These are phyloP conservation scores for Dysdera silvatica DNA, from an alignment of 1,140 invertebrate species.

Conservation along the genomic window DNA sequence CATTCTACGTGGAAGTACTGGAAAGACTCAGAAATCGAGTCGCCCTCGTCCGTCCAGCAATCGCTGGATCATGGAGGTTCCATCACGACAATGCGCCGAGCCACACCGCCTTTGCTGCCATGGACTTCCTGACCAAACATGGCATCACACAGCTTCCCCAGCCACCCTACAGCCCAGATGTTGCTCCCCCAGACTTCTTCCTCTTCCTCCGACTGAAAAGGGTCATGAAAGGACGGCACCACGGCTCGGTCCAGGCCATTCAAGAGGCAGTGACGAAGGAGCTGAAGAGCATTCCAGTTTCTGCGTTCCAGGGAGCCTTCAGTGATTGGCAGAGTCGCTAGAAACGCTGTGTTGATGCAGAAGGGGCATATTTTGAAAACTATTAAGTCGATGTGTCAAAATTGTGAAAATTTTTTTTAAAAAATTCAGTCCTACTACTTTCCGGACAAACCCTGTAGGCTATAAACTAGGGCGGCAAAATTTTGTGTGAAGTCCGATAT, in stretches of 20 bases:
- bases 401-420: background rate
- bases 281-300: background rate
- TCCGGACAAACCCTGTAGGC: no score
- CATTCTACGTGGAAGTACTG: background rate
- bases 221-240: background rate
- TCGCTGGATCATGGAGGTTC: background rate
- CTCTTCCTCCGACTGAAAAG: slow-evolving; percentile 33
- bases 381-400: background rate
- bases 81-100: background rate
- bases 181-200: slow-evolving; percentile 42
- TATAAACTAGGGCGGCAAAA: no score
- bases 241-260: background rate
- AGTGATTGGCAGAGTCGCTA: background rate
- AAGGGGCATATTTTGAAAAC: background rate
- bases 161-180: slow-evolving; percentile 30
- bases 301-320: background rate
- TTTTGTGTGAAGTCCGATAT: no score
- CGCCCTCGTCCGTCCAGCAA: background rate
- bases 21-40: background rate
- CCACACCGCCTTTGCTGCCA: background rate
- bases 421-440: no score
- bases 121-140: background rate
- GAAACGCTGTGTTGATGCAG: background rate
- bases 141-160: background rate
- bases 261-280: no score